Conservation (phyloP, 2,797 vertebrate genomes). For the Pantherophis alleghaniensis region DNA sequence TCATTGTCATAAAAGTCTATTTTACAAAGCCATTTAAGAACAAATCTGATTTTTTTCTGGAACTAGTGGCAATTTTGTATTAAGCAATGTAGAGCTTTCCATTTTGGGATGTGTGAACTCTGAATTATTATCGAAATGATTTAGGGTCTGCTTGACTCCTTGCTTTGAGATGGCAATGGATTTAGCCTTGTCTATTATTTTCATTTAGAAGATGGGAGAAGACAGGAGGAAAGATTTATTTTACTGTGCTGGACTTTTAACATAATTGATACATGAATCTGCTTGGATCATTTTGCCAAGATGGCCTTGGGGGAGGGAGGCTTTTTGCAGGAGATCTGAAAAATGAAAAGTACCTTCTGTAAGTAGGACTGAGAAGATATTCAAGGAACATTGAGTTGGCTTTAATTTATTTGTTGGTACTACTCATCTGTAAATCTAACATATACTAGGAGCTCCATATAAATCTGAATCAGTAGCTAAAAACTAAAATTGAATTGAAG, state of each 20-base stretch:
- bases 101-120: background rate
- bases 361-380: background rate
- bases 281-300: background rate
- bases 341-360: background rate
- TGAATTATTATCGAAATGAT: background rate
- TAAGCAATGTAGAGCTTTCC: background rate
- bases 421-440: background rate
- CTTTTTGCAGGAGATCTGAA: background rate
- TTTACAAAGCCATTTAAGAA: background rate
- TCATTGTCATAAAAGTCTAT: background rate
- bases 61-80: background rate
- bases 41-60: background rate
- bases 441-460: background rate
- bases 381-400: background rate
- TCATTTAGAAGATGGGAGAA: background rate
- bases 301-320: background rate
- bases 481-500: background rate
- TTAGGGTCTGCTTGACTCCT: background rate
- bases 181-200: background rate
- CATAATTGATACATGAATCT: background rate
- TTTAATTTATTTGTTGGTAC: background rate
- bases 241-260: background rate
- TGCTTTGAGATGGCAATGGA: background rate
- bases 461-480: background rate
- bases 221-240: background rate